Base-by-base conservation (phyloP, 2,888 invertebrate genomes). In the Barypeithes pellucidus region DNA sequence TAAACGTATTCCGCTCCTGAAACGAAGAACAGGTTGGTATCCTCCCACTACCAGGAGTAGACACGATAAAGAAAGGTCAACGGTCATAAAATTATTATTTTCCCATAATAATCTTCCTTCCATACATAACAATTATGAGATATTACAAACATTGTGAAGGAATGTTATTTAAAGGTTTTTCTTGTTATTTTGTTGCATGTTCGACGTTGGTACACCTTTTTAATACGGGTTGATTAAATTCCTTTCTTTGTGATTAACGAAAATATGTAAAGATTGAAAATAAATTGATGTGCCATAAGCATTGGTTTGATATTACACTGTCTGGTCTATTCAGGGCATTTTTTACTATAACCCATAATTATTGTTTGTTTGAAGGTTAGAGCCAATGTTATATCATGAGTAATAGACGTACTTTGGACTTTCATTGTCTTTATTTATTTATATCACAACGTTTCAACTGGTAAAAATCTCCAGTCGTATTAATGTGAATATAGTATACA, bases 71-170 rank as follows among this genome's bases (percentile, higher is more conserved):
- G 20, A 73, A 77, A 77, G 82, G 84, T 85, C 84, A 84, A 85
- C 81, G 84, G 83, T 84, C 85, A 85, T 78, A 80, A 81, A 83
- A 83, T 84, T 84, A 83, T 84, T 84, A 84, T 82, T 83, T 84
- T 84, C 81, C 80, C 82, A 81, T 82, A 82, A 82, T 81, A 80
- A 75, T 77, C 77, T 79, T 77, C 76, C 78, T 77, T 79, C 70
- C 79, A 78, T 80, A 79, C 79, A 79, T 79, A 79, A 80, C 79
- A 79, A 81, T 80, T 81, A 80, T 79, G 80, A 79, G 79, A 78
- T 80, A 81, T 80, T 80, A 80, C 79, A 79, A 80, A 80, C 80
- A 79, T 78, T 80, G 79, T 78, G 72, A 72, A 77, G 80, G 79
- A 80, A 80, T 80, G 80, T 77, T 77, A 80, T 79, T 79, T 80